Evolutionary conservation across 2,113 vertebrate species (phyloP).

Genomic region (Myiozetetes cayanensis): DNA sequence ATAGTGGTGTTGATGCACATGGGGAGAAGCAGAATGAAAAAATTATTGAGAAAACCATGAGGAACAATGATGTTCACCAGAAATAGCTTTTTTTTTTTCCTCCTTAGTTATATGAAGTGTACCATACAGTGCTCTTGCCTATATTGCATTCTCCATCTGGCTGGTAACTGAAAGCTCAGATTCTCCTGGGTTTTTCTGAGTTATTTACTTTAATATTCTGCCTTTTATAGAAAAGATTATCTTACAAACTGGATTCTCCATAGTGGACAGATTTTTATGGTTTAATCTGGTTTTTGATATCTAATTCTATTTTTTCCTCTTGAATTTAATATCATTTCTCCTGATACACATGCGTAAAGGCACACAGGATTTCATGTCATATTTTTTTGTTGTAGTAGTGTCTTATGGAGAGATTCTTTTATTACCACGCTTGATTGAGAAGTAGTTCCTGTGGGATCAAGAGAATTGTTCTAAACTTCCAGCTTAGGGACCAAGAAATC

Average conservation of each 20-base stretch:
- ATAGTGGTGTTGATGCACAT: neutral
- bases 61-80: neutral
- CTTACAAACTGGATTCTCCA: conserved; percentile 61
- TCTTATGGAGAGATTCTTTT: conserved; percentile 40
- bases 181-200: conserved; percentile 64
- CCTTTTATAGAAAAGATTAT: conserved; percentile 68
- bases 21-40: neutral
- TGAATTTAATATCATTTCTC: conserved; percentile 47
- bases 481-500: neutral
- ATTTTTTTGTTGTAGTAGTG: neutral
- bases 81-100: neutral
- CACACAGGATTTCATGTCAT: neutral
- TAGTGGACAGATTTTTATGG: conserved; percentile 57
- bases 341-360: conserved; percentile 31
- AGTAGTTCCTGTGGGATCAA: conserved; percentile 24
- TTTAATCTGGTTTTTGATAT: conserved; percentile 64
- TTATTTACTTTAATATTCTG: conserved; percentile 71
- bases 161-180: conserved; percentile 55
- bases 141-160: conserved; percentile 63
- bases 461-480: conserved; percentile 24
- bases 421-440: conserved; percentile 41
- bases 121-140: conserved; percentile 13
- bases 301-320: conserved; percentile 57
- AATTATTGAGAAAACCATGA: neutral
- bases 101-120: conserved; percentile 3